Evolutionary conservation across 2,113 vertebrate genomes (phyloP).

Genomic region (Neoarius graeffei): DNA sequence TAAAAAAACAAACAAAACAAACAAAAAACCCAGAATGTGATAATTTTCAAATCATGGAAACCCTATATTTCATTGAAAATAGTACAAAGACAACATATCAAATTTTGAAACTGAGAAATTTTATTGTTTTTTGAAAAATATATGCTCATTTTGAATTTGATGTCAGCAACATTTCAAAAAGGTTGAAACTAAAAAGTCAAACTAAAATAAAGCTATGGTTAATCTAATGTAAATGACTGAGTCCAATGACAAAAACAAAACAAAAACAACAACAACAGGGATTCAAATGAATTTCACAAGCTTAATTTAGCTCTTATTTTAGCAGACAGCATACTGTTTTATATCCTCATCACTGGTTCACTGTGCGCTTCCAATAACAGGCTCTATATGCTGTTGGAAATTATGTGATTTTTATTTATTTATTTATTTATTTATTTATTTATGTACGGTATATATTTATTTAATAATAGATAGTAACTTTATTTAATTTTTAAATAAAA

Average conservation of each 20-base stretch:
- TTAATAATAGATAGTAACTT: too few relatives aligned
- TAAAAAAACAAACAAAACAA: too few relatives aligned
- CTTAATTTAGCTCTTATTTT: neutral
- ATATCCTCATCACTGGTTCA: neutral
- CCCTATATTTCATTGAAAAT: too few relatives aligned
- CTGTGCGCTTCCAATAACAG: neutral
- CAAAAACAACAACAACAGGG: neutral
- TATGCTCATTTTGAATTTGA: too few relatives aligned
- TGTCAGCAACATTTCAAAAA: too few relatives aligned
- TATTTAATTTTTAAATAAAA: too few relatives aligned
- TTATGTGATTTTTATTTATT: neutral
- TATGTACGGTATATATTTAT: neutral
- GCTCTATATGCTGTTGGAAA: slow-evolving; percentile 1
- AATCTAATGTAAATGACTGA: slow-evolving; percentile 7
- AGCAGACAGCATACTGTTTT: neutral
- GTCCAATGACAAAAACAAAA: neutral
- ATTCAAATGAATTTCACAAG: neutral
- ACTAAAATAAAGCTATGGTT: neutral
- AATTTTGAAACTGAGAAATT: too few relatives aligned
- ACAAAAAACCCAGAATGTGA: too few relatives aligned
- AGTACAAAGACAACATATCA: too few relatives aligned
- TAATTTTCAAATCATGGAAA: too few relatives aligned
- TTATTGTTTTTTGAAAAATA: too few relatives aligned
- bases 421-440: neutral
- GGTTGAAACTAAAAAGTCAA: too few relatives aligned